A percentile compares a stretch with the other conserved stretches of the same genome.
phyloP scores from a whole-genome alignment of 2,113 vertebrate genomes.

The Pionites leucogaster region DNA sequence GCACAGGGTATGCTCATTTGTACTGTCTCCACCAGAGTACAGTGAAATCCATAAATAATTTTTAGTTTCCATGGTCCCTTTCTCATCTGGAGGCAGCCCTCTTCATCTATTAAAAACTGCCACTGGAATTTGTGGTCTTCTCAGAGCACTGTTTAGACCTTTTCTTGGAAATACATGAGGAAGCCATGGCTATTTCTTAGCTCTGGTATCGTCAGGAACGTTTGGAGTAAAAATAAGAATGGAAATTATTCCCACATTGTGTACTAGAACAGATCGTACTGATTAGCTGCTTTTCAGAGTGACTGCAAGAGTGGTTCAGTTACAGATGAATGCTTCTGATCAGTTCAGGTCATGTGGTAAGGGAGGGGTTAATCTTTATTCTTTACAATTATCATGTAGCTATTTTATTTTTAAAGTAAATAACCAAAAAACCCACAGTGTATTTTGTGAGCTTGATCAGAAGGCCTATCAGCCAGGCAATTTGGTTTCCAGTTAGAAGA shows the following conservation, averaged over 20 bases:
- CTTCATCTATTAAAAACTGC: background rate
- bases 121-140: background rate
- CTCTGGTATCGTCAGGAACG: background rate
- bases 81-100: background rate
- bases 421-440: background rate
- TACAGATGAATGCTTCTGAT: background rate
- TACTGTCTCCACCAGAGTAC: background rate
- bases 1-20: background rate
- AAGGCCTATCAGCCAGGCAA: slow-evolving; percentile 43
- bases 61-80: background rate
- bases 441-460: slow-evolving; percentile 1
- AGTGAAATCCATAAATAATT: background rate
- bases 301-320: background rate
- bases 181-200: background rate
- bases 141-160: background rate
- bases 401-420: slow-evolving; percentile 38
- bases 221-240: background rate
- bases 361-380: background rate
- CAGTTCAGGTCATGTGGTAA: background rate
- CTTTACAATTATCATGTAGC: background rate
- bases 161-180: slow-evolving; percentile 5
- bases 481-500: slow-evolving; percentile 40
- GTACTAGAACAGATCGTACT: background rate
- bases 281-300: background rate
- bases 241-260: background rate